Evolutionary conservation across 2,797 vertebrate species (phyloP).

Genomic region (Anableps anableps): DNA sequence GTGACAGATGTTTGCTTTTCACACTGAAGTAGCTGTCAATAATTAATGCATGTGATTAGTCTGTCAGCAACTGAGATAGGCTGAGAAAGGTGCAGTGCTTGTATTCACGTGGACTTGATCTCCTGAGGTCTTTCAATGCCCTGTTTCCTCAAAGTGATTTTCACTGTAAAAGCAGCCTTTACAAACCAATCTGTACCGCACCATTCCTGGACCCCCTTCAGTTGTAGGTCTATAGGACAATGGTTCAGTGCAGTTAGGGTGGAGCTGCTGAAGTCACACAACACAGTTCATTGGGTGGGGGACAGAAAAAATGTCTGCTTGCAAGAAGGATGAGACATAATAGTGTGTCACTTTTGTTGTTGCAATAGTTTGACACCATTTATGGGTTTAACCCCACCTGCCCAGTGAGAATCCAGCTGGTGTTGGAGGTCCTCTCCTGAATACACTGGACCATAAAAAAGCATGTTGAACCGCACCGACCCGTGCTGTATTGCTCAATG

Average conservation of each 20-base stretch:
- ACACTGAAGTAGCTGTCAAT: conserved; percentile 99
- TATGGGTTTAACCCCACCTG: background rate
- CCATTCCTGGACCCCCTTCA: too few relatives aligned
- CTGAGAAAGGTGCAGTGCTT: conserved; percentile 79
- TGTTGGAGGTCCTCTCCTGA: background rate
- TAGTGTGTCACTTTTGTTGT: background rate
- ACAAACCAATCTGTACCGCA: conserved; percentile 1
- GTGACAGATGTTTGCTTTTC: conserved; percentile 96
- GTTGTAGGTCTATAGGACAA: too few relatives aligned
- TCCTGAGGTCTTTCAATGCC: conserved; percentile 37
- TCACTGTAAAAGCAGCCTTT: too few relatives aligned
- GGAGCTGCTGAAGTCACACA: too few relatives aligned
- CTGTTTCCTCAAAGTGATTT: conserved; percentile 15
- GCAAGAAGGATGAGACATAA: too few relatives aligned
- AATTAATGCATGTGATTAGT: conserved; percentile 99
- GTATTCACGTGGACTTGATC: conserved; percentile 64
- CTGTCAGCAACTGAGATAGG: conserved; percentile 90
- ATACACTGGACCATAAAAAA: background rate
- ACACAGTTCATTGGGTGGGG: too few relatives aligned
- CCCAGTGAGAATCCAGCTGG: background rate
- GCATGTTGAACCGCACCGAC: background rate
- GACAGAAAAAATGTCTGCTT: too few relatives aligned
- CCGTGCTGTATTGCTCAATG: background rate
- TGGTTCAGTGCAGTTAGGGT: too few relatives aligned
- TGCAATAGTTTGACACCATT: background rate